Evolutionary conservation across 2,888 invertebrate genomes (phyloP).

Genomic region (Tenodera sinensis): DNA sequence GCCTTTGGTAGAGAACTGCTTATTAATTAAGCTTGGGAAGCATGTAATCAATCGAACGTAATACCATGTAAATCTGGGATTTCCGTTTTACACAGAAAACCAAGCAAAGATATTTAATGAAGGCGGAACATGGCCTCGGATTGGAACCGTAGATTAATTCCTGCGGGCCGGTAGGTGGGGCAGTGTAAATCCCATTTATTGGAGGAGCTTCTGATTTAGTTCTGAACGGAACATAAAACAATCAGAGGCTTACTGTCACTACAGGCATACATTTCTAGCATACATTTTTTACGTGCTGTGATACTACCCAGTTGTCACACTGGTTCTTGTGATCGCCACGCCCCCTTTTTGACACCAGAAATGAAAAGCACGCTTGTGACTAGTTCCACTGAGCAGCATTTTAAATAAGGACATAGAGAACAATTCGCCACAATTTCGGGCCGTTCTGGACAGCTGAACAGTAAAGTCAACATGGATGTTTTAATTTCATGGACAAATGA

Average conservation of each 20-base stretch:
- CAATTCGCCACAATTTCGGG: neutral
- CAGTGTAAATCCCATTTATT: neutral
- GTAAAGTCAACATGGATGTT: neutral
- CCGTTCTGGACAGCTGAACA: neutral
- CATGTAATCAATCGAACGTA: neutral
- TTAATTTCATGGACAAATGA: neutral
- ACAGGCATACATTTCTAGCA: neutral
- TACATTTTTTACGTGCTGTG: neutral
- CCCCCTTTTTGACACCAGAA: neutral
- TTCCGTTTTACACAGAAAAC: neutral
- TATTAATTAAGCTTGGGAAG: neutral
- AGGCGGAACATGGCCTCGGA: neutral
- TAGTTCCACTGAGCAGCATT: neutral
- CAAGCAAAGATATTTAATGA: neutral
- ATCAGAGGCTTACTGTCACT: neutral
- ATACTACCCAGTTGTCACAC: neutral
- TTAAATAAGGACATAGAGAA: neutral
- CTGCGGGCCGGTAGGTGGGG: neutral
- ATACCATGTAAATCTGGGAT: neutral
- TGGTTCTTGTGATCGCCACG: neutral
- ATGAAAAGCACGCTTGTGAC: neutral
- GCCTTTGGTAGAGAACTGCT: too few species aligned
- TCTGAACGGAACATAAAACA: neutral
- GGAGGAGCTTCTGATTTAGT: too few species aligned
- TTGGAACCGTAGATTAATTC: neutral